phyloP scores from a whole-genome alignment of 2,113 vertebrate genomes.

The Mobula hypostoma region DNA sequence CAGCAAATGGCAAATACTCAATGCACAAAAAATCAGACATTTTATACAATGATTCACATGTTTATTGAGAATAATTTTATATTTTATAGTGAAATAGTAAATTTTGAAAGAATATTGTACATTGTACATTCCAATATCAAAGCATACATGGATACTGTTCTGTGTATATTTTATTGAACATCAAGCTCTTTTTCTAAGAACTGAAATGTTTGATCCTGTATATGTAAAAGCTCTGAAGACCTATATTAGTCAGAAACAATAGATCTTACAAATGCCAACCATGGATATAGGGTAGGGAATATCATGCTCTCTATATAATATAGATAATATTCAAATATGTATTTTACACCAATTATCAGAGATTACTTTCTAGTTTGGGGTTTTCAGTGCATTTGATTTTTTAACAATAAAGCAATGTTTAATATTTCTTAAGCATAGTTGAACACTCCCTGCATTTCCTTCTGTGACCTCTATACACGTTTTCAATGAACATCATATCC shows the following conservation, averaged over 20 bases:
- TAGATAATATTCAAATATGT: neutral
- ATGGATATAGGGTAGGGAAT: neutral
- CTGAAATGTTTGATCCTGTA: neutral
- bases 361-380: neutral
- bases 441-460: too few relatives aligned
- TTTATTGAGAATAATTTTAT: neutral
- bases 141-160: neutral
- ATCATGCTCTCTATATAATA: neutral
- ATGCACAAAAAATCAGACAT: too few relatives aligned
- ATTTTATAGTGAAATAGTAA: neutral
- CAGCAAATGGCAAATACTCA: too few relatives aligned
- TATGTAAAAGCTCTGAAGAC: neutral
- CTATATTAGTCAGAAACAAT: too few relatives aligned
- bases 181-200: too few relatives aligned
- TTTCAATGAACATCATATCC: too few relatives aligned
- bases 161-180: neutral
- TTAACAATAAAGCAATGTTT: too few relatives aligned
- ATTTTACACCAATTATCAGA: neutral
- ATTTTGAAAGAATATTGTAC: neutral
- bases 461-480: too few relatives aligned
- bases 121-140: neutral
- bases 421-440: too few relatives aligned
- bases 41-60: too few relatives aligned
- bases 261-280: neutral
- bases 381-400: neutral